Percentiles rank a stretch among this genome's conserved stretches.
Evolutionary conservation across 2,797 vertebrate species (phyloP).

Genomic region (Acanthopagrus latus): DNA sequence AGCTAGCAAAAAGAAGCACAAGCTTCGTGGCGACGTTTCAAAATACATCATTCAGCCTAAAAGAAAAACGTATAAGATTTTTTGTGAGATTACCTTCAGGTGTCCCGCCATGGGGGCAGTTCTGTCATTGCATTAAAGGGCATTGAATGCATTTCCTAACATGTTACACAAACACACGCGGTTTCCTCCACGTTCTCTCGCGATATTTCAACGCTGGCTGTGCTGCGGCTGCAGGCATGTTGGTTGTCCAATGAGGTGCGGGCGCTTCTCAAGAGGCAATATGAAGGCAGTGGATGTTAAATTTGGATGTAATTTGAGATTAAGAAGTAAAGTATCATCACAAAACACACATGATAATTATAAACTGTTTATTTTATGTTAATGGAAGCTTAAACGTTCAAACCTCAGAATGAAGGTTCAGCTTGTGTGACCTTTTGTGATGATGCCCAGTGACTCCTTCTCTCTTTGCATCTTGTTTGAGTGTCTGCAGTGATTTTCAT

Average conservation of each 20-base stretch:
- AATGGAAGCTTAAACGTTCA: not conserved
- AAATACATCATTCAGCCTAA: not conserved
- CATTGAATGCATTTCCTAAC: constrained; percentile 34
- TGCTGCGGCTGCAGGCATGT: not conserved
- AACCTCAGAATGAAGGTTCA: not conserved
- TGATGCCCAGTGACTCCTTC: constrained; percentile 48
- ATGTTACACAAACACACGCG: constrained; percentile 59
- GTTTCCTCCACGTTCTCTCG: constrained; percentile 62
- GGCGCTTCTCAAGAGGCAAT: not conserved
- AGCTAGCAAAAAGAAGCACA: not conserved
- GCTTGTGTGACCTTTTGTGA: constrained; percentile 38
- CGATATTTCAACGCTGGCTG: constrained; percentile 45
- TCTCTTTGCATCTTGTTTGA: constrained; percentile 88
- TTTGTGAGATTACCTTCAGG: constrained; percentile 80
- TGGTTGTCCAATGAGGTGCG: not conserved
- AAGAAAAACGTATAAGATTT: accelerated
- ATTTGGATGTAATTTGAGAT: not conserved
- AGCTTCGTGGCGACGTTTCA: accelerated
- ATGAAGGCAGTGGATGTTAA: not conserved
- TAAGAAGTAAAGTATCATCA: not conserved
- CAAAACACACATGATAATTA: not conserved
- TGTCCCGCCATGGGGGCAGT: constrained; percentile 78
- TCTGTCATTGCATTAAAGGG: constrained; percentile 47
- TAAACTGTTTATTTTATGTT: not conserved
- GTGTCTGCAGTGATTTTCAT: constrained; percentile 83